Evolutionary conservation across 2,888 invertebrate genomes (phyloP).

Genomic region (Hydropsyche betteni): DNA sequence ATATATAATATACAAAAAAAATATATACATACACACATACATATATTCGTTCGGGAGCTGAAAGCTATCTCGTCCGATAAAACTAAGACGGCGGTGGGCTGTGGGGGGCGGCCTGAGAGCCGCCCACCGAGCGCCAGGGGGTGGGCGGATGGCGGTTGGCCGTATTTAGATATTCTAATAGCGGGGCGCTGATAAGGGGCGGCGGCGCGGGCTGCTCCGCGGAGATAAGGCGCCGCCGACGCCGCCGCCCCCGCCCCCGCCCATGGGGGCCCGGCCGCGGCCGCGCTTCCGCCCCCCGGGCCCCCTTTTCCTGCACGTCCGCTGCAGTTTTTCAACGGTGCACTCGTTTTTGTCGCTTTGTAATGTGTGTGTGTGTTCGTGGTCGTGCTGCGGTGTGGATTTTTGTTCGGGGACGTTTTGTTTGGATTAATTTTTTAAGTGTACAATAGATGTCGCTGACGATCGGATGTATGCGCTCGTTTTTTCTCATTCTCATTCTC

Average conservation of each 20-base stretch:
- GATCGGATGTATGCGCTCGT: no score
- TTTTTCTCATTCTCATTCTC: no score
- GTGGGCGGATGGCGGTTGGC: slow-evolving; percentile 53
- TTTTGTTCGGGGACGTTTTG: no score
- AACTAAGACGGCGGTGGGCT: slow-evolving; percentile 16
- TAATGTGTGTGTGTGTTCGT: neutral
- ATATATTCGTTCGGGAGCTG: no score
- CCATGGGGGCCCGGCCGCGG: slow-evolving; percentile 63
- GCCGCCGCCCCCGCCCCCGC: slow-evolving; percentile 55
- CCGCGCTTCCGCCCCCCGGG: neutral
- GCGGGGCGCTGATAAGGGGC: slow-evolving; percentile 59
- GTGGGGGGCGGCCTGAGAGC: no score
- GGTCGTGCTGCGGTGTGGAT: no score
- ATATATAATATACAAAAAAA: no score
- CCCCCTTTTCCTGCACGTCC: neutral
- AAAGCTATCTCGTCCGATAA: slow-evolving; percentile 53
- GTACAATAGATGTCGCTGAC: no score
- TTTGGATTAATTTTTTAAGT: no score
- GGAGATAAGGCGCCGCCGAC: slow-evolving; percentile 54
- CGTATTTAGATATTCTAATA: slow-evolving; percentile 63
- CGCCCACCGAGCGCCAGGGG: no score
- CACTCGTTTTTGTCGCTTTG: neutral
- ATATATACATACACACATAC: no score
- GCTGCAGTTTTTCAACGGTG: slow-evolving; percentile 12
- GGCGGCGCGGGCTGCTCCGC: slow-evolving; percentile 54